Evolutionary conservation across 2,113 vertebrate genomes (phyloP).

Genomic region (Pogona vitticeps): DNA sequence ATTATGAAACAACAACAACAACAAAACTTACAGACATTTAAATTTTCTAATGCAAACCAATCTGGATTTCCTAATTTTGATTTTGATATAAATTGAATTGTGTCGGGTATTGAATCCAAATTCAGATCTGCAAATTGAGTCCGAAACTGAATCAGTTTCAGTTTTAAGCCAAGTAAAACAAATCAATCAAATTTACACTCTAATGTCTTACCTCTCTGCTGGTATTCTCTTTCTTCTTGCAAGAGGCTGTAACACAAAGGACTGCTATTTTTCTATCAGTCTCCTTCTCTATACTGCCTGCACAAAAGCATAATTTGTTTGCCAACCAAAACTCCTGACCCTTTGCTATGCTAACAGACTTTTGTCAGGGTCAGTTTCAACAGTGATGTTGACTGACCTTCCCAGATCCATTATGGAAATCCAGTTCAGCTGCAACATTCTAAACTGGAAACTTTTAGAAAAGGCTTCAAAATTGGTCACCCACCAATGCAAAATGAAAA

Average conservation of each 20-base stretch:
- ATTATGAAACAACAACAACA: no score
- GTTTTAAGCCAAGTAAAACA: slow-evolving; percentile 17
- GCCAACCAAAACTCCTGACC: slow-evolving; percentile 59
- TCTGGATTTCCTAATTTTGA: no score
- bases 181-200: not conserved
- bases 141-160: not conserved
- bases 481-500: not conserved
- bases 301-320: slow-evolving; percentile 53
- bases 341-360: slow-evolving; percentile 63
- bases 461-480: not conserved
- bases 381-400: slow-evolving; percentile 39
- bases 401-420: slow-evolving; percentile 45
- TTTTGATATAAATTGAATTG: no score
- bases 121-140: no score
- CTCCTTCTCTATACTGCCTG: slow-evolving; percentile 61
- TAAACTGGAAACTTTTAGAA: not conserved
- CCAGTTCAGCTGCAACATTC: slow-evolving; percentile 3
- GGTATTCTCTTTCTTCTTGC: slow-evolving; percentile 42
- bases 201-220: slow-evolving; percentile 62
- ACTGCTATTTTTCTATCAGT: slow-evolving; percentile 32
- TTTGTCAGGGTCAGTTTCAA: slow-evolving; percentile 61
- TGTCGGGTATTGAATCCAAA: no score
- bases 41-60: no score
- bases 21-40: no score
- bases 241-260: slow-evolving; percentile 40